phyloP scores from a whole-genome alignment of 2,888 invertebrate genomes.

The Creontiades dilutus region DNA sequence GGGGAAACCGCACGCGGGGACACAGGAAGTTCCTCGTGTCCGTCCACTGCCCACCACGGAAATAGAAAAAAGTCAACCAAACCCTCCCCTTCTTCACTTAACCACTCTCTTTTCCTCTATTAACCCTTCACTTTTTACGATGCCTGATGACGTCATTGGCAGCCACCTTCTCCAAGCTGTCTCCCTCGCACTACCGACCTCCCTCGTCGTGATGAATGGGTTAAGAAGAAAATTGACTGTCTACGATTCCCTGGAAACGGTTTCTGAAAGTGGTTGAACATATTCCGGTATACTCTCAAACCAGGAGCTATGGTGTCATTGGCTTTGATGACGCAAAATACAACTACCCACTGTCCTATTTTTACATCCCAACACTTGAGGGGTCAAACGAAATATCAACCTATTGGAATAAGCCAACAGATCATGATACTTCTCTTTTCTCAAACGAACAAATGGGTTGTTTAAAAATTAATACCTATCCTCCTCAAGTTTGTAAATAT shows the following conservation, averaged over 20 bases:
- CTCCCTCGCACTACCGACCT: neutral
- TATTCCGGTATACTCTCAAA: no score
- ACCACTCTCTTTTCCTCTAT: neutral
- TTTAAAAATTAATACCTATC: no score
- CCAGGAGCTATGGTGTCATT: no score
- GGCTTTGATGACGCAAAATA: no score
- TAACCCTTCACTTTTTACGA: slow-evolving; percentile 18
- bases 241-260: neutral
- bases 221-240: neutral
- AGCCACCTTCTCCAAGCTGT: neutral
- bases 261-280: neutral
- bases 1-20: slow-evolving; percentile 31
- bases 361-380: no score
- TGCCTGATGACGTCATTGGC: neutral
- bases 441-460: no score
- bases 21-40: neutral
- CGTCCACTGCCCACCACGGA: slow-evolving; percentile 23
- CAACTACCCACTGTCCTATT: no score
- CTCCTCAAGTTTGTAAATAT: no score
- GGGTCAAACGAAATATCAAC: no score
- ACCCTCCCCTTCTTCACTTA: neutral
- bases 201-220: neutral
- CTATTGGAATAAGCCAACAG: no score
- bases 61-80: slow-evolving; percentile 13
- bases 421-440: no score